Base-by-base conservation (phyloP, 2,113 vertebrate genomes). In the Phoenicopterus ruber region DNA sequence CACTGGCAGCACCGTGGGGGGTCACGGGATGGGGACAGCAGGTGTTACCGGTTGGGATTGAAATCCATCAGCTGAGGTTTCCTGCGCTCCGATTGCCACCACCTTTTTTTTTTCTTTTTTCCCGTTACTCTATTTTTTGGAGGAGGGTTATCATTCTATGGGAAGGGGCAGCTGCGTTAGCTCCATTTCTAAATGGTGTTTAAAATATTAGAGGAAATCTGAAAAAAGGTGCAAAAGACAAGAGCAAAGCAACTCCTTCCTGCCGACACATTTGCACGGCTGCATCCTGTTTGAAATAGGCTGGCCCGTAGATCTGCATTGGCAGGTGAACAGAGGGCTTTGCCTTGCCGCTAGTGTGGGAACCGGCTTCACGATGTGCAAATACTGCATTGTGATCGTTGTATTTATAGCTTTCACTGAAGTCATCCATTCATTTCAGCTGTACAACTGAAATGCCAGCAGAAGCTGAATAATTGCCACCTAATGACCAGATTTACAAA, bases 171-270 rank as follows among this genome's bases (percentile, higher is more conserved):
- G 89, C 94, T 91, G 66, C 10, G 11, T 66, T 66, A 80, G 50
- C 74, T 93, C 63, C 1, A 0, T 50, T 93, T 88, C 76, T 93
- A 88, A 93, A 82, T 20, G 25, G n/a, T 82, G 69, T 87, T 93
- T 63, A 49, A 94, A 89, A 90, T 94, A 67, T 31, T 70, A 85
- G 74, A 95, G 96, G 94, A 97, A 97, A 91, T 93, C 49, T 86
- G 86, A 59, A 73, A 89, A 93, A 94, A 84, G 78, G 83, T 93
- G 54, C 89, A 71, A 36, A 32, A 62, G 71, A 57, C 94, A 95
- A 78, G 94, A 95, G 95, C 89, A 63, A 38, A 96, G 66, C 28
- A 1, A 7, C 44, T 94, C 74, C 82, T 95, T 93, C 96, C 94
- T 95, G 90, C 94, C 31, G 12, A 19, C 54, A 42, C 63, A 1